A percentile compares a stretch with the other conserved stretches of the same genome.
phyloP scores from a whole-genome alignment of 2,888 invertebrate genomes.

The Tachina lurida region DNA sequence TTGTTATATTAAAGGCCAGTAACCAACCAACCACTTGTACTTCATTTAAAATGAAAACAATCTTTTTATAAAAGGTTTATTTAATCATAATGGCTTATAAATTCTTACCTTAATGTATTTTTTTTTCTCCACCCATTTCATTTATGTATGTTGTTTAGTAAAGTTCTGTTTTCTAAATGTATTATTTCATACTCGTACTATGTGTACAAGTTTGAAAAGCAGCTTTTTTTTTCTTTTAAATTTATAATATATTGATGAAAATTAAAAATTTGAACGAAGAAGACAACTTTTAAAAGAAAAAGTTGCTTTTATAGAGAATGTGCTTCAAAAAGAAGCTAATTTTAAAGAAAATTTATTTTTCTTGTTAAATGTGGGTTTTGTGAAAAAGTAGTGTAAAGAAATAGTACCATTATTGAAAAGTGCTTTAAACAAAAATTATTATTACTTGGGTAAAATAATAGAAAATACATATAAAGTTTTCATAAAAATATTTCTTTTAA shows the following conservation, averaged over 20 bases:
- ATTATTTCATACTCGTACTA: neutral
- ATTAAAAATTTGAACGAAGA: neutral
- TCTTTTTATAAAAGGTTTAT: conserved; percentile 46
- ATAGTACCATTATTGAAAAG: no score
- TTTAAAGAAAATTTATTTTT: no score
- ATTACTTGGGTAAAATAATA: no score
- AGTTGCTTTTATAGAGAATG: no score
- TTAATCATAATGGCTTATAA: conserved; percentile 53
- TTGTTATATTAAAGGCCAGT: conserved; percentile 3
- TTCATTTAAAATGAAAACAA: conserved; percentile 34
- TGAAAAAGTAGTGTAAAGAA: no score
- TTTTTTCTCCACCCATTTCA: conserved; percentile 2
- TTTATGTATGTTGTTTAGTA: neutral
- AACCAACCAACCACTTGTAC: conserved; percentile 35
- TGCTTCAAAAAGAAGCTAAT: no score
- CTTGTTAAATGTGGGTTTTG: no score
- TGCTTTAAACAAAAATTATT: no score
- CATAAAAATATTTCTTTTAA: no score
- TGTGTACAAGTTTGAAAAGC: no score
- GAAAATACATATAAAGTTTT: no score
- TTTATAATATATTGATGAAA: neutral
- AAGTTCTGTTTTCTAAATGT: conserved; percentile 29
- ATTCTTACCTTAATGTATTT: conserved; percentile 48
- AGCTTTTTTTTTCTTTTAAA: neutral
- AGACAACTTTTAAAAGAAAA: neutral